Evolutionary conservation across 2,113 vertebrate genomes (phyloP), one percentile per base, ranked within the genome.

Genomic region (Varanus komodoensis): DNA sequence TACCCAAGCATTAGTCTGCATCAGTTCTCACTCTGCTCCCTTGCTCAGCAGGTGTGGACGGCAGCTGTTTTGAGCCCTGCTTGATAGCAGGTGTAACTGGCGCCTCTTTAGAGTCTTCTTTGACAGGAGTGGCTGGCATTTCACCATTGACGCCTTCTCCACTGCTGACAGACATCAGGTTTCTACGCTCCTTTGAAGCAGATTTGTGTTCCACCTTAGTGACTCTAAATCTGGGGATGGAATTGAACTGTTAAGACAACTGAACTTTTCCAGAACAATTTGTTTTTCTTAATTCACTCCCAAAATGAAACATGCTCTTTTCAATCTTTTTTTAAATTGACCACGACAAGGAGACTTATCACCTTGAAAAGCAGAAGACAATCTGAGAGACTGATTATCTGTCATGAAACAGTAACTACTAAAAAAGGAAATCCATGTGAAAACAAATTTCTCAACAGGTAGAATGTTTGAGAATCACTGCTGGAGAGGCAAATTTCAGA

Each of bases 121-220:
- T 97, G 0, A 29, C 92, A 1, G 98, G 98, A 0, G 97, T 97
- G 2, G 93, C 25, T 0, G 97, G 97, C n/a, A 95, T 91, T 0
- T 98, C 98, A 0, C 98, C 97, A 0, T 98, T 98, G 87, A 97
- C 71, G 0, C 97, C 93, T 0, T 97, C 97, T 0, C 91, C 54
- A 0, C 97, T 96, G 0, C 88, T 89, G 4, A 97, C 92, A 0
- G 96, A 97, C 96, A 97, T 96, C 95, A 99, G 92, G 44, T 97
- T 98, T 73, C 98, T 97, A 91, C 98, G 95, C 29, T 99, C 98
- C 90, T 98, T 98, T 50, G 95, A 77, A 86, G 96, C 96, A 0
- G 96, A 77, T 86, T 98, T 99, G 75, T 97, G 97, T 85, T 99
- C 99, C 92, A 98, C 98, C 95, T 99, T 99, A 0, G 98, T 99